Conservation (phyloP, 53 echinoderm and acorn worm genomes). For the Mesocentrotus franciscanus region DNA sequence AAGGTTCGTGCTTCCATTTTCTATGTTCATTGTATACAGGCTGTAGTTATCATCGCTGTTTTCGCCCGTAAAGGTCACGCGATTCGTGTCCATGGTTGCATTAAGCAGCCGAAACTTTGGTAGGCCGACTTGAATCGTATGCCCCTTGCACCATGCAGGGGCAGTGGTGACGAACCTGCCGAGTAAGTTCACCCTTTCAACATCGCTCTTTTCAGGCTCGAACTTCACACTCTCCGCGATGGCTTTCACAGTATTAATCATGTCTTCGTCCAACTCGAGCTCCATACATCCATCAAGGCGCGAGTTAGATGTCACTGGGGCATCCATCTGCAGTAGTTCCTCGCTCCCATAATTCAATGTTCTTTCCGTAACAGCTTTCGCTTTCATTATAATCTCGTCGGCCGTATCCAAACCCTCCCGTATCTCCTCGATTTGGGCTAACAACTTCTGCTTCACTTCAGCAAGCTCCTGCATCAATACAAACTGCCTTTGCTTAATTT, state of each 20-base stretch:
- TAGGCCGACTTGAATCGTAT: constrained; percentile 58
- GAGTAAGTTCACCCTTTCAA: neutral
- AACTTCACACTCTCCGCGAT: constrained; percentile 55
- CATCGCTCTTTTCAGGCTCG: constrained; percentile 29
- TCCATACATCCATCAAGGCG: constrained; percentile 30
- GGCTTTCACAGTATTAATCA: neutral
- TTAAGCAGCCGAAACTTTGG: constrained; percentile 59
- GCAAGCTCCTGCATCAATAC: constrained; percentile 31
- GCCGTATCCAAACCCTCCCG: constrained; percentile 22
- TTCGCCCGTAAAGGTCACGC: constrained; percentile 55
- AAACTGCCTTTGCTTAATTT: constrained; percentile 50
- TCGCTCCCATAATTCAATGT: neutral
- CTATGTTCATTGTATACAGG: constrained; percentile 54
- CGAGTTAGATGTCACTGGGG: neutral
- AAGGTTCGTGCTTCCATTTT: constrained; percentile 35
- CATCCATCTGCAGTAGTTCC: constrained; percentile 31
- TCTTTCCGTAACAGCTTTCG: constrained; percentile 6
- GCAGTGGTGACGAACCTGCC: constrained; percentile 62
- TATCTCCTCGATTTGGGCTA: constrained; percentile 41
- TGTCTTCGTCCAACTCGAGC: constrained; percentile 53
- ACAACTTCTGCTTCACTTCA: constrained; percentile 34
- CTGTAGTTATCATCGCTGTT: constrained; percentile 16
- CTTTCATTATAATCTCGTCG: constrained; percentile 15
- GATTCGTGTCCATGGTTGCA: constrained; percentile 41
- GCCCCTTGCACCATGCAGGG: constrained; percentile 58